Percentiles rank a stretch among this genome's conserved stretches.
phyloP scores from a whole-genome alignment of 2,113 vertebrate species.

The Cryptotis parvus region DNA sequence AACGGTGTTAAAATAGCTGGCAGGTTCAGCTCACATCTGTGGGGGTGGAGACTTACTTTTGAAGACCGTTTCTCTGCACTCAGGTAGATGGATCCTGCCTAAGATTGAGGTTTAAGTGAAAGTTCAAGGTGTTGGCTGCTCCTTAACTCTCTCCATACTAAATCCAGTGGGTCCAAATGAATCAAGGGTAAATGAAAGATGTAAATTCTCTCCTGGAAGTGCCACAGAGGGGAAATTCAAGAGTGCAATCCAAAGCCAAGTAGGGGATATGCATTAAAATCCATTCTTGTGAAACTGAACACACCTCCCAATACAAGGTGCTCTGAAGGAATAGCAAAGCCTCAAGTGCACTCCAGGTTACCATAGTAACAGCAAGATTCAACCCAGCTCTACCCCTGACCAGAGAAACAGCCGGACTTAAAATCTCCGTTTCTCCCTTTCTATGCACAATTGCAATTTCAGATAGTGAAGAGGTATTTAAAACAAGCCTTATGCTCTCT shows the following conservation, averaged over 20 bases:
- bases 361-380: not conserved
- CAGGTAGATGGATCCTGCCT: too few relatives aligned
- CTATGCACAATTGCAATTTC: not conserved
- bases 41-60: not conserved
- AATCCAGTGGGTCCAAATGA: not conserved
- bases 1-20: not conserved
- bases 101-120: not conserved
- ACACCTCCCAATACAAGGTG: fast-evolving
- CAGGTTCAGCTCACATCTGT: not conserved
- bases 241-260: not conserved
- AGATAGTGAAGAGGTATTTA: not conserved
- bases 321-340: not conserved
- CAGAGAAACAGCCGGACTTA: not conserved
- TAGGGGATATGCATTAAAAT: not conserved
- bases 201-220: not conserved
- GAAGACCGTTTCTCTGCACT: not conserved
- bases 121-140: not conserved
- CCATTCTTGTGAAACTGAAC: not conserved
- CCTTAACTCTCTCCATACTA: fast-evolving
- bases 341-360: not conserved
- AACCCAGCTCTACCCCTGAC: not conserved
- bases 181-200: not conserved
- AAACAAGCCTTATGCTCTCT: not conserved
- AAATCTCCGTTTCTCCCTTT: too few relatives aligned
- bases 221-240: not conserved